Percentiles rank a stretch among this genome's conserved stretches.
phyloP scores from a whole-genome alignment of 2,797 vertebrate genomes.

The Syngnathus acus region DNA sequence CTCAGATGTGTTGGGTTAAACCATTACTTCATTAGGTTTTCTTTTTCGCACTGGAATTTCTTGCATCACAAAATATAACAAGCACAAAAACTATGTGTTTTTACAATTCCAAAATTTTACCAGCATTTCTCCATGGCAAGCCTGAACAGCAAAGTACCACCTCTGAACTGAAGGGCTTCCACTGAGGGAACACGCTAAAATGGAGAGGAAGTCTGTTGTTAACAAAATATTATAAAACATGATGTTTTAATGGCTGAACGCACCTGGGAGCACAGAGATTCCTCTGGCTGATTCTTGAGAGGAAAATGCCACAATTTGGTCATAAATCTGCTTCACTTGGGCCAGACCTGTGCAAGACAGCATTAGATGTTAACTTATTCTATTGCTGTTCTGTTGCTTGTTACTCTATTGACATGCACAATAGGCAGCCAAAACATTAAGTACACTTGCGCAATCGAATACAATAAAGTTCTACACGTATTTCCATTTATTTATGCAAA shows the following conservation, averaged over 20 bases:
- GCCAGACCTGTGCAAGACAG: conserved; percentile 40
- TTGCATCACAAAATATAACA: background rate
- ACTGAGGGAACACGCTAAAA: conserved; percentile 53
- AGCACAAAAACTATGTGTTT: background rate
- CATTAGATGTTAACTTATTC: background rate
- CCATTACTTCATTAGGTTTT: too few species aligned
- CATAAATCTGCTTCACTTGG: conserved; percentile 40
- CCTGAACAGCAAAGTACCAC: conserved; percentile 54
- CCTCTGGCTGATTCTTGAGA: conserved; percentile 21
- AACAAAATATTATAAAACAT: background rate
- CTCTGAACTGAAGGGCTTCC: conserved; percentile 46
- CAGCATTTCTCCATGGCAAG: conserved; percentile 36
- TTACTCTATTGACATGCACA: background rate
- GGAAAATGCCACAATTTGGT: conserved; percentile 34
- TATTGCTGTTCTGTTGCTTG: too few species aligned
- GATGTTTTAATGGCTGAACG: background rate
- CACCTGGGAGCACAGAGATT: conserved; percentile 54
- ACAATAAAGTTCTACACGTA: background rate
- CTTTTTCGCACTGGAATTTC: background rate
- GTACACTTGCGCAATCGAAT: background rate
- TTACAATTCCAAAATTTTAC: conserved; percentile 21
- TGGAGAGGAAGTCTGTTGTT: background rate
- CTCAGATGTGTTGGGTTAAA: background rate
- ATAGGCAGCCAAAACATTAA: background rate
- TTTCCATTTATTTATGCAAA: too few species aligned